These are phyloP conservation scores for Caenorhabditis sp. DNA, from an alignment of 2,888 invertebrate species.

Conservation along the genomic window DNA sequence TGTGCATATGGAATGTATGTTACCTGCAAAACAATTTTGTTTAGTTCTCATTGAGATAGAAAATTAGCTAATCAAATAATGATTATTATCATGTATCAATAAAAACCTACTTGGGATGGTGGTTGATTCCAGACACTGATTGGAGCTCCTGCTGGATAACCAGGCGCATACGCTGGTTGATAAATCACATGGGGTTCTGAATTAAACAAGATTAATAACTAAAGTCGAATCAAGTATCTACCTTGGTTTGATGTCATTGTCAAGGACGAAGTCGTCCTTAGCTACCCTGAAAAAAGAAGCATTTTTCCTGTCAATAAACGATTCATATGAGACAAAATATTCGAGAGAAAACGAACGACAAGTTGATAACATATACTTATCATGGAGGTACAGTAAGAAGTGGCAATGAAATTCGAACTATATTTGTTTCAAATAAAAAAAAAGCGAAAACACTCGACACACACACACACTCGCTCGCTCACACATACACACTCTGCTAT, in stretches of 20 bases:
- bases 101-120: background rate
- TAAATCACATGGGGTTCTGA: constrained; percentile 7
- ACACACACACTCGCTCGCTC: background rate
- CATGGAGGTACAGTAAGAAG: background rate
- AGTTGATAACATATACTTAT: background rate
- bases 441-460: background rate
- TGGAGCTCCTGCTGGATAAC: background rate
- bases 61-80: background rate
- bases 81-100: no score
- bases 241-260: constrained; percentile 15
- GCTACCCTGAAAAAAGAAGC: constrained; percentile 1
- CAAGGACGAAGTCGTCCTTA: background rate
- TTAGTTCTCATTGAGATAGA: background rate
- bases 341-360: background rate
- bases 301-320: background rate
- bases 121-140: constrained; percentile 10
- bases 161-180: constrained; percentile 4
- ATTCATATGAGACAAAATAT: background rate
- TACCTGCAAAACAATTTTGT: background rate
- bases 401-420: background rate
- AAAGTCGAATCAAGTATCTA: background rate
- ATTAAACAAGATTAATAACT: no score
- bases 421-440: background rate
- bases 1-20: constrained; percentile 3
- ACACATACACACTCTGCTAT: background rate